Percentiles rank a stretch among this genome's conserved stretches.
These are phyloP conservation scores for Autographa gamma DNA, from an alignment of 2,888 invertebrate genomes.

Conservation along the genomic window DNA sequence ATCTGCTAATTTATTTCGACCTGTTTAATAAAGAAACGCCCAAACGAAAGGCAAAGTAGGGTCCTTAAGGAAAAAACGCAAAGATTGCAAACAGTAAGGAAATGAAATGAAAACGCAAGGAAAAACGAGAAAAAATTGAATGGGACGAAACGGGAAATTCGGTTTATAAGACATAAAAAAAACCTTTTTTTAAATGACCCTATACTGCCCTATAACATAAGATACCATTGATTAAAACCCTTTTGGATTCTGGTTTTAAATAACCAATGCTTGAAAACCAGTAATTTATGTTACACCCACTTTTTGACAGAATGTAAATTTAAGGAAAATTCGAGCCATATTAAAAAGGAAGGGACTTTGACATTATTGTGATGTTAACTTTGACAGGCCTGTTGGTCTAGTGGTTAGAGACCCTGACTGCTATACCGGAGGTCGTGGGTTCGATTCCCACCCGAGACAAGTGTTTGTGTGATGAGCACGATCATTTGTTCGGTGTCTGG, in stretches of 20 bases:
- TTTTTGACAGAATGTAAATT: too few relatives aligned
- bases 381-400: too few relatives aligned
- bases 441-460: too few relatives aligned
- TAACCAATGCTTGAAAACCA: not conserved
- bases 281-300: too few relatives aligned
- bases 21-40: slow-evolving; percentile 1
- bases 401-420: too few relatives aligned
- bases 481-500: too few relatives aligned
- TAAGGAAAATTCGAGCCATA: too few relatives aligned
- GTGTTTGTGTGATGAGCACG: too few relatives aligned
- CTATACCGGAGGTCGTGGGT: too few relatives aligned
- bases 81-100: slow-evolving; percentile 5
- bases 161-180: slow-evolving; percentile 1
- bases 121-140: not conserved
- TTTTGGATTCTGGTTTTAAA: not conserved
- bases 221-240: not conserved
- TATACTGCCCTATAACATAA: not conserved
- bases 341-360: too few relatives aligned
- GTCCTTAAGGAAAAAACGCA: slow-evolving; percentile 1
- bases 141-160: not conserved
- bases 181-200: not conserved
- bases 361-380: too few relatives aligned
- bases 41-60: not conserved
- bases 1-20: not conserved
- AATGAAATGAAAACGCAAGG: not conserved